Evolutionary conservation across 2,113 vertebrate species (phyloP), one percentile per base, ranked within the genome.

Genomic region (Sprattus sprattus): DNA sequence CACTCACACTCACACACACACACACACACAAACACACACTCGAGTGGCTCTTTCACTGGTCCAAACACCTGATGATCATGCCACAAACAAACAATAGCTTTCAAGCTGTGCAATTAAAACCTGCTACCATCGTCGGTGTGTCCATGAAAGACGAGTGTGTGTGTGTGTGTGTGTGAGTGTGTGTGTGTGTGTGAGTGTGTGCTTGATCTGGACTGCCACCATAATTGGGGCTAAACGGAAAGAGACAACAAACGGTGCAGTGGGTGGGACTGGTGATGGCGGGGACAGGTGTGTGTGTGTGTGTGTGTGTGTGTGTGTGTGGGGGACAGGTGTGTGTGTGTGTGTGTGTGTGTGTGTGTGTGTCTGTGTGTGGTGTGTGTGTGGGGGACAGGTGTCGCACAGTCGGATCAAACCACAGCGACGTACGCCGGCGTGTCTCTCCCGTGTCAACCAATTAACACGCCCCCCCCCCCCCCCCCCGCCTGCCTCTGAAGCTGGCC

Each of bases 371-470:
- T 7, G 46, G 46, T 20, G 9, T 39, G 28, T 11, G 52, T 18
- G n/a, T n/a, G 9, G 67, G 39, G 67, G 86, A 88, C 85, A 5
- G 49, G 82, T 86, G 90, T 90, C 89, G 87, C 54, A 3, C 28
- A 64, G 85, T 83, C 60, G 87, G 86, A 91, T 90, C 88, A 89
- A 90, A 91, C 64, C 50, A 85, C 54, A 46, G 54, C 82, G 78
- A 84, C 88, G 86, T 85, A 84, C 87, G 82, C 64, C 83, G 67
- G 81, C 49, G 82, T 82, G 81, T 39, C 89, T n/a, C 85, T 87
- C 85, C 87, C 85, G 89, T 90, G 91, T 90, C 90, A 91, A 88
- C 89, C 91, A 91, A 92, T 91, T 92, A 92, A 89, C 91, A 90
- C 89, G 87, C 88, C 82, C 82, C 64, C 85, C 84, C 85, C 87